Evolutionary conservation across 2,113 vertebrate species (phyloP), one percentile per base, ranked within the genome.

Genomic region (Conger conger): DNA sequence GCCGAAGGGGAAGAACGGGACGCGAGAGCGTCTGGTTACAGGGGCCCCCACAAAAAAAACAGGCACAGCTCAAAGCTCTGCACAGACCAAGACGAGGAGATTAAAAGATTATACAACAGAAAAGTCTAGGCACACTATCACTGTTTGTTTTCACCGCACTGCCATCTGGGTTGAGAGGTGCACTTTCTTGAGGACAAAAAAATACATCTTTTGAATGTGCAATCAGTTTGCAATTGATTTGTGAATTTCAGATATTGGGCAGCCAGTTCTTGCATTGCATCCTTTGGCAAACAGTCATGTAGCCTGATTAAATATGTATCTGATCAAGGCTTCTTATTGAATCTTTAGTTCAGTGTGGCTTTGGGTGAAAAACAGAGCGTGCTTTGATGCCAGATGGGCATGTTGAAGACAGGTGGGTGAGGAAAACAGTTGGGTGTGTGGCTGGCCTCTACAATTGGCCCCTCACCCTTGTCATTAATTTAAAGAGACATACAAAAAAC

Each of bases 1-100:
- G 92, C 68, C 36, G 57, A 27, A 76, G 73, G 63, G 27, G 86
- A 8, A 81, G 35, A 81, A 79, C 68, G 78, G 4, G 63, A 7
- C 16, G 40, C 84, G 37, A 84, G 15, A 53, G 18, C n/a, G 33
- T 33, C 35, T 57, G 50, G 5, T 79, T 36, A 84, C 20, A 85
- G 23, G 76, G 82, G 30, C 3, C 15, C 18, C 33, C 13, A 63
- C 11, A 83, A 37, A 63, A 60, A 20, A n/a, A 63, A 82, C 33
- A 85, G 68, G 68, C 68, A 73, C 30, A 81, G n/a, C n/a, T 37
- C 79, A 57, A 81, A 83, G 60, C 37, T 33, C 76, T 73, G 60
- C 50, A 79, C 50, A 78, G 77, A 30, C 35, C 16, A 40, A 23
- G 54, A 38, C 82, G 13, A 63, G 76, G 50, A 40, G 23, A 54